phyloP scores from a whole-genome alignment of 64 coral and sea anemone genomes.

The Pachyseris speciosa region DNA sequence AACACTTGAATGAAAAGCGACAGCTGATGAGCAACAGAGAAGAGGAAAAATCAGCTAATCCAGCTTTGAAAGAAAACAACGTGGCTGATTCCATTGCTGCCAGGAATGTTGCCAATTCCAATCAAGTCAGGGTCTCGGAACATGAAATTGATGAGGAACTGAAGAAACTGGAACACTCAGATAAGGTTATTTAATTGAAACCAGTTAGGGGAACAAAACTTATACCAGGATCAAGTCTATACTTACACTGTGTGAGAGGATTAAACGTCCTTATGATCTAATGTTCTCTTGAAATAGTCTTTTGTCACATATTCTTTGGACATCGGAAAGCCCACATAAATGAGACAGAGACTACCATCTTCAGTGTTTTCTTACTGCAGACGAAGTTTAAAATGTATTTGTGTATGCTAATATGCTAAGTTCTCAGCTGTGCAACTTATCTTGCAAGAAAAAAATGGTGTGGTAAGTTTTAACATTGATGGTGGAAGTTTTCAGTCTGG shows the following conservation, averaged over 20 bases:
- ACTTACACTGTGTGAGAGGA: too few species aligned
- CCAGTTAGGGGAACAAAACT: background rate
- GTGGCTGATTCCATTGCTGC: background rate
- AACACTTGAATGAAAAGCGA: constrained; percentile 59
- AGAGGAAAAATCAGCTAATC: background rate
- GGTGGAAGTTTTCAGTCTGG: too few species aligned
- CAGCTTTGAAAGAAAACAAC: background rate
- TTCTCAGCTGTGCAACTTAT: too few species aligned
- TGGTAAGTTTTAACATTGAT: too few species aligned
- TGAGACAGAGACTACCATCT: too few species aligned
- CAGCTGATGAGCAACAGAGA: constrained; percentile 68
- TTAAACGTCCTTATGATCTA: background rate
- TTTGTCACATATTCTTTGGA: background rate
- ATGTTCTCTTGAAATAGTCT: background rate
- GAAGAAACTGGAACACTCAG: constrained; percentile 8
- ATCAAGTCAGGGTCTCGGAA: background rate
- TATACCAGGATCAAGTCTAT: background rate
- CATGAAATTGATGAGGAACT: constrained; percentile 45
- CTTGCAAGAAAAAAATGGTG: too few species aligned
- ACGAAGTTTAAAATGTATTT: too few species aligned
- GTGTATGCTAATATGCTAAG: too few species aligned
- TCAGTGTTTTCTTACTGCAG: too few species aligned
- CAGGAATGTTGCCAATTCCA: background rate
- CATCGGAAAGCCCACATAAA: too few species aligned
- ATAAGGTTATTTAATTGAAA: constrained; percentile 15